phyloP scores from a whole-genome alignment of 2,888 invertebrate species.

The Scaptomyza tumidula region DNA sequence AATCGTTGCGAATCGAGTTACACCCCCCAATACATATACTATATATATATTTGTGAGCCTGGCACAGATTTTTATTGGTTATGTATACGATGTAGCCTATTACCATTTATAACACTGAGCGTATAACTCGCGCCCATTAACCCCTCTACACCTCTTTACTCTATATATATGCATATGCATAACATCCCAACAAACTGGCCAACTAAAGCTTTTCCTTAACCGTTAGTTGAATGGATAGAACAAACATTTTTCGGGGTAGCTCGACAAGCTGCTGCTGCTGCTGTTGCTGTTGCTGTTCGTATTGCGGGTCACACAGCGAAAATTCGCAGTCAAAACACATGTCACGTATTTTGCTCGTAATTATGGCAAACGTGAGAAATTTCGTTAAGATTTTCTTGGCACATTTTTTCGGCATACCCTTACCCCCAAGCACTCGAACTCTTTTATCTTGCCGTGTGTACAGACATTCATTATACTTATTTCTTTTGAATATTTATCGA shows the following conservation, averaged over 20 bases:
- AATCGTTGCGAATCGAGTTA: constrained; percentile 34
- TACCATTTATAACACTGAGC: constrained; percentile 66
- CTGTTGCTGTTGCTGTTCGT: constrained; percentile 14
- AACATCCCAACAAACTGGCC: constrained; percentile 8
- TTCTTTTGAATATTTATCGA: neutral
- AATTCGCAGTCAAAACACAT: constrained; percentile 78
- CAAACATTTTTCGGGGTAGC: neutral
- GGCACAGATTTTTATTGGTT: constrained; percentile 72
- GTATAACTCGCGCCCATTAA: neutral
- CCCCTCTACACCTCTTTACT: neutral
- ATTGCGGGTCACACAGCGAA: constrained; percentile 36
- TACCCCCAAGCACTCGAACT: constrained; percentile 1
- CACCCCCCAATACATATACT: constrained; percentile 3
- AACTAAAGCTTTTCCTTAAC: constrained; percentile 12
- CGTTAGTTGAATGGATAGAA: neutral
- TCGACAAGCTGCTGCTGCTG: constrained; percentile 41
- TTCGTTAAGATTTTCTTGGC: constrained; percentile 79
- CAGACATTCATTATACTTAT: neutral
- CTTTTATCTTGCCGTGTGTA: neutral
- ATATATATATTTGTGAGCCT: constrained; percentile 24
- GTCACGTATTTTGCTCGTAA: constrained; percentile 80
- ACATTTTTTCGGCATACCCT: constrained; percentile 54
- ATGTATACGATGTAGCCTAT: constrained; percentile 44
- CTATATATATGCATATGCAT: constrained; percentile 1
- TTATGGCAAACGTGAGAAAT: constrained; percentile 82